Evolutionary conservation across 1,140 invertebrate genomes (phyloP), one percentile per base, ranked within the genome.

Genomic region (Periplaneta americana): DNA sequence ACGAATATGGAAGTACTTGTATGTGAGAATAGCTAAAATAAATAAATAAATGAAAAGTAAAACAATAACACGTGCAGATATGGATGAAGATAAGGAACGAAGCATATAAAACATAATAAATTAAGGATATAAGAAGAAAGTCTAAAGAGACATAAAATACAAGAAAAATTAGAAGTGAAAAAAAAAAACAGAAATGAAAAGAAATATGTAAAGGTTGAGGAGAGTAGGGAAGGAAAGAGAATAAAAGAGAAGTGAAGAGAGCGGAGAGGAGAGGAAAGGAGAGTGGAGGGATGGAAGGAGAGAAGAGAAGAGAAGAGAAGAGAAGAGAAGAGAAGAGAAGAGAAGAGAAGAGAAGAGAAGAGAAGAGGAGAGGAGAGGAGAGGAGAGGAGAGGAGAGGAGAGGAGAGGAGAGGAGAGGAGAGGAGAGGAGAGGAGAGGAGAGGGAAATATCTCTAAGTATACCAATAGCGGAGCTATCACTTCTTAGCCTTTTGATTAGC

Each of bases 211-310:
- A n/a, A 57, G 39, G 39, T 11, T 11, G 39, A 57, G 22, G 39
- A 57, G 39, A 57, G 39, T 11, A 57, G 39, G 13, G 39, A n/a
- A 57, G 84, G 82, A 78, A 34, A 36, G 35, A 80, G 37, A 48
- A 33, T 32, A 48, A 74, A 80, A 36, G 17, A 57, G 35, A 31
- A 75, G 77, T 80, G 82, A 80, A 83, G 48, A 77, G 75, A 82
- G 79, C 34, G 48, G 81, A 80, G 39, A 74, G 57, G 48, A 34
- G 79, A 33, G 75, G 66, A 74, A 34, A 57, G 31, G 82, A 81
- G 80, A 82, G 75, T 76, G 77, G 81, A 74, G n/a, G 34, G 82
- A 36, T 80, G 28, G 83, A 74, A 82, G 79, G 81, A 33, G 82
- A 33, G 79, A 37, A 82, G 36, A 75, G 75, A 37, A 37, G 35